Evolutionary conservation across 2,113 vertebrate species (phyloP).

Genomic region (Mugil cephalus): DNA sequence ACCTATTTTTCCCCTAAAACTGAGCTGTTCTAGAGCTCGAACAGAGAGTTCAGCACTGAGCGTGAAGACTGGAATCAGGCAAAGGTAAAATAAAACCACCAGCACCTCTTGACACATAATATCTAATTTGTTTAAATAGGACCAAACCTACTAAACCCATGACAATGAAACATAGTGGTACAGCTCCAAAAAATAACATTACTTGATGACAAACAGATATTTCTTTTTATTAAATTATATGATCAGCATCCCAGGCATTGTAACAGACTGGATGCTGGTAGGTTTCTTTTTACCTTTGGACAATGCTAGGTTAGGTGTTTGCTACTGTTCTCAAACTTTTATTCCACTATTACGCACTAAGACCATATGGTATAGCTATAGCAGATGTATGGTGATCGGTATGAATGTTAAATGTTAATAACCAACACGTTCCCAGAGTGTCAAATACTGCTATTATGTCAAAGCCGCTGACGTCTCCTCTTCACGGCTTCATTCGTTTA

Average conservation of each 20-base stretch:
- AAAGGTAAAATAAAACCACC: background rate
- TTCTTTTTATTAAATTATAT: too few relatives aligned
- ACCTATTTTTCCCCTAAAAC: too few relatives aligned
- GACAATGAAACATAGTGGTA: background rate
- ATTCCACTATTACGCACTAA: background rate
- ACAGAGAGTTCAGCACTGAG: background rate
- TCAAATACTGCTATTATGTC: too few relatives aligned
- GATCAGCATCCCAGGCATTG: too few relatives aligned
- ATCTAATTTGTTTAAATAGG: background rate
- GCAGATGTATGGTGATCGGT: background rate
- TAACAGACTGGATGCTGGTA: too few relatives aligned
- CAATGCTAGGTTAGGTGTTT: background rate
- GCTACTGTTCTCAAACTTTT: background rate
- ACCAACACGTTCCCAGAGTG: too few relatives aligned
- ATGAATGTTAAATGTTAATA: too few relatives aligned
- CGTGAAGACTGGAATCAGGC: conserved; percentile 4
- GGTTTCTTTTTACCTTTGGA: background rate
- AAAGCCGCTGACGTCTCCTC: too few relatives aligned
- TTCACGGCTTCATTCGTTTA: too few relatives aligned
- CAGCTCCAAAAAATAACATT: too few relatives aligned
- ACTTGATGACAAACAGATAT: too few relatives aligned
- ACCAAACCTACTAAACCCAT: background rate
- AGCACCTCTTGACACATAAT: background rate
- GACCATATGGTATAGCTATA: background rate
- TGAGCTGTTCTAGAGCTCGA: background rate